Evolutionary conservation across 2,797 vertebrate species (phyloP), one percentile per base, ranked within the genome.

Genomic region (Syndactyla subalaris): DNA sequence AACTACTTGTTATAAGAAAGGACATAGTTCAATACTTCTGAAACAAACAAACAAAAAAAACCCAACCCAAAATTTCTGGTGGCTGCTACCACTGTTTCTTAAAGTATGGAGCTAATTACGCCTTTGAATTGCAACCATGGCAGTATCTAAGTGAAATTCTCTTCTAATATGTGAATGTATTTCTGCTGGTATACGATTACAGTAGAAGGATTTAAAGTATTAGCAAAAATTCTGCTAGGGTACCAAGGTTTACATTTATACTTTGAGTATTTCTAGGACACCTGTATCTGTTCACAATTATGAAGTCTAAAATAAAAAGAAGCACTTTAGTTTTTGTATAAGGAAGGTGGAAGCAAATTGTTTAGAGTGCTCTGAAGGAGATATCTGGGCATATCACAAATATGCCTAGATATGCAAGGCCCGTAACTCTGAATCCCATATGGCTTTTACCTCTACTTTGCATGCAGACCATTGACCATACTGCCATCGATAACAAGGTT

Each of bases 401-500:
- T 82, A 63, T 49, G 26, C 39, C 51, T 62, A 29, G 22, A 87
- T 49, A 72, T 12, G 43, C 9, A 59, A 5, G 2, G 9, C 34
- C 15, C 6, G 1, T 63, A 39, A 65, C 39, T 61, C 73, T 41
- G 2, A 49, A 45, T 45, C 19, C 54, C 24, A 4, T 16, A 21
- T 7, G 48, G 51, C 55, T 83, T 97, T 97, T 98, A 99, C 99
- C 99, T 99, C 98, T 49, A 99, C 99, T 94, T 98, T 98, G 96
- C 99, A 99, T 46, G 98, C 97, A 29, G 98, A 99, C 99, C 99
- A 99, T 65, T 97, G 95, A 89, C 99, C 98, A 45, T 99, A 99
- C 48, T 98, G 98, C 99, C 99, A 99, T 46, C 95, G 98, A 95
- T 99, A 99, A 94, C 99, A 99, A 68, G 99, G 99, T 30, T 98